Evolutionary conservation across 1,140 invertebrate species (phyloP).

Genomic region (Cydia pomonella): DNA sequence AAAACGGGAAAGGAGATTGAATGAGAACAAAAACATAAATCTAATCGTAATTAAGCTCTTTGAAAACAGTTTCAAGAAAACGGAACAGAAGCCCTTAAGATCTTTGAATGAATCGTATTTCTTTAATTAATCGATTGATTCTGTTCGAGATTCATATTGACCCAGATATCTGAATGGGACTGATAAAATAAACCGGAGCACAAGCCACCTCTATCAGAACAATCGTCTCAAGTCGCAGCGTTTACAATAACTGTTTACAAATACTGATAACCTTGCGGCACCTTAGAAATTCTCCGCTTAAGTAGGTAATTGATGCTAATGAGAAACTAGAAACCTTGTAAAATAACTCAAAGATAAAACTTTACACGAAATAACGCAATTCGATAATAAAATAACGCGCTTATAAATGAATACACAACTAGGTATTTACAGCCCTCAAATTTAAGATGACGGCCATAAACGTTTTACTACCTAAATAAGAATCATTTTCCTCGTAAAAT

Average conservation of each 20-base stretch:
- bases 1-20: background rate
- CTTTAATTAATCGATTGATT: slow-evolving; percentile 27
- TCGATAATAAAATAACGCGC: slow-evolving; percentile 1
- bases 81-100: background rate
- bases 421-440: slow-evolving; percentile 3
- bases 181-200: slow-evolving; percentile 23
- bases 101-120: slow-evolving; percentile 19
- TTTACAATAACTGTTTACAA: slow-evolving; percentile 25
- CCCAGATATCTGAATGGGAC: slow-evolving; percentile 23
- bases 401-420: slow-evolving; percentile 9
- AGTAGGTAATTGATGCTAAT: slow-evolving; percentile 11
- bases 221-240: background rate
- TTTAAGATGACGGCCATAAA: slow-evolving; percentile 24
- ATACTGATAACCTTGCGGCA: slow-evolving; percentile 25
- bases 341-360: background rate
- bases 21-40: background rate
- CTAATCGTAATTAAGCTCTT: slow-evolving; percentile 5
- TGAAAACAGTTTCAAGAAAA: background rate
- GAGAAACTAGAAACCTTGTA: slow-evolving; percentile 15
- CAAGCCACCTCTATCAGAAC: slow-evolving; percentile 9
- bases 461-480: slow-evolving; percentile 31
- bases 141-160: slow-evolving; percentile 26
- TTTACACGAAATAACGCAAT: slow-evolving; percentile 9
- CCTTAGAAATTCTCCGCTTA: slow-evolving; percentile 19
- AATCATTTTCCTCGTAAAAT: slow-evolving; percentile 32